phyloP scores from a whole-genome alignment of 2,888 invertebrate genomes.

The Cinara cedri region DNA sequence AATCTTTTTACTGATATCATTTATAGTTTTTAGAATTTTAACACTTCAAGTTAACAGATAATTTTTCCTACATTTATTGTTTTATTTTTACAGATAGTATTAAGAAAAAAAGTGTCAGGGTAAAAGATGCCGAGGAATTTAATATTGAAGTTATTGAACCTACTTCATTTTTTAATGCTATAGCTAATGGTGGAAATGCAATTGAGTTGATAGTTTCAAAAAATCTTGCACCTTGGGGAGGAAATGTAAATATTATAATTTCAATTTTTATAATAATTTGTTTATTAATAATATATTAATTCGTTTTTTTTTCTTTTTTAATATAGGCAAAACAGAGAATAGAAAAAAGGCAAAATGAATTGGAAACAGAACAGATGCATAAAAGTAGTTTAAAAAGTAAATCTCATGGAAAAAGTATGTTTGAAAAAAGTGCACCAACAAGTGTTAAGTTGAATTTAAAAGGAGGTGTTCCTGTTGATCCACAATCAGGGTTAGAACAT shows the following conservation, averaged over 20 bases:
- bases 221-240: conserved; percentile 83
- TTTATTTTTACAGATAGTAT: conserved; percentile 66
- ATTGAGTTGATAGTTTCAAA: conserved; percentile 72
- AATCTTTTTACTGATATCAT: no score
- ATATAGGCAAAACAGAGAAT: conserved; percentile 50
- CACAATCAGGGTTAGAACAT: conserved; percentile 81
- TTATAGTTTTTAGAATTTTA: no score
- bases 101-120: conserved; percentile 71
- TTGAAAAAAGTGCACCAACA: conserved; percentile 48
- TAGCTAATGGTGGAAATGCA: conserved; percentile 67
- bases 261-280: conserved; percentile 11
- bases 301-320: conserved; percentile 44
- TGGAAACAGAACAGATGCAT: conserved; percentile 57
- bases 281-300: no score
- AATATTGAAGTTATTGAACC: conserved; percentile 82
- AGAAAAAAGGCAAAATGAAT: conserved; percentile 54
- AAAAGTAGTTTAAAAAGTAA: conserved; percentile 53
- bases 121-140: conserved; percentile 70
- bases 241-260: conserved; percentile 69
- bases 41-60: no score
- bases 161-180: conserved; percentile 75
- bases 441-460: conserved; percentile 74
- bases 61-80: no score
- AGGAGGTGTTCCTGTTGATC: conserved; percentile 90
- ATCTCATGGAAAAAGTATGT: conserved; percentile 56